Percentiles rank a stretch among this genome's conserved stretches.
phyloP scores from a whole-genome alignment of 2,888 invertebrate species.

The Limnephilus marmoratus region DNA sequence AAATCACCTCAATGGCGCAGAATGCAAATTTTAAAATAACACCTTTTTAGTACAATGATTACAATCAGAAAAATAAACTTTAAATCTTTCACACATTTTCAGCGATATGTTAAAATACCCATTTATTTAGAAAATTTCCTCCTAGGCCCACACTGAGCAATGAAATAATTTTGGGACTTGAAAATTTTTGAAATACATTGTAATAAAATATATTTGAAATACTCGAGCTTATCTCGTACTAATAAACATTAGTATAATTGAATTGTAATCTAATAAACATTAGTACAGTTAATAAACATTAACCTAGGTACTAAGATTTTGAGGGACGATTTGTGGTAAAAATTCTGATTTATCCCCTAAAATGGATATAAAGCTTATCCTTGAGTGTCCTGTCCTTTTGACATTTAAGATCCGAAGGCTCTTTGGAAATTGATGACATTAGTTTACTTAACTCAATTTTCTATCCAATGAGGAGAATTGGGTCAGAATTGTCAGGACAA shows the following conservation, averaged over 20 bases:
- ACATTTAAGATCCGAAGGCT: slow-evolving; percentile 48
- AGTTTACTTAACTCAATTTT: slow-evolving; percentile 41
- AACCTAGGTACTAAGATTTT: neutral
- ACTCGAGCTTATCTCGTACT: neutral
- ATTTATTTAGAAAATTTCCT: no score
- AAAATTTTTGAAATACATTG: no score
- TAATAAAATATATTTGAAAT: no score
- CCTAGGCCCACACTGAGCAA: no score
- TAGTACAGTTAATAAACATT: neutral
- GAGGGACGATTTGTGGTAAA: neutral
- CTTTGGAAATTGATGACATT: slow-evolving; percentile 55
- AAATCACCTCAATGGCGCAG: no score
- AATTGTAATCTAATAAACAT: no score
- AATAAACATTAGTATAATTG: neutral
- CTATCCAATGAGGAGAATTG: neutral
- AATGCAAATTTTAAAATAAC: no score
- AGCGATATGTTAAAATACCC: no score
- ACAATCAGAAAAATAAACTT: no score
- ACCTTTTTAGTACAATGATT: no score
- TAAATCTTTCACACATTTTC: no score
- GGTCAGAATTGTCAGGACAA: neutral
- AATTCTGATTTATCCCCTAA: neutral
- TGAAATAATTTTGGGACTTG: no score
- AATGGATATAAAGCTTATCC: neutral
- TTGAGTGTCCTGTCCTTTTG: slow-evolving; percentile 29